These are phyloP conservation scores for Prunella himalayana DNA, from an alignment of 2,113 vertebrate species.

Conservation along the genomic window DNA sequence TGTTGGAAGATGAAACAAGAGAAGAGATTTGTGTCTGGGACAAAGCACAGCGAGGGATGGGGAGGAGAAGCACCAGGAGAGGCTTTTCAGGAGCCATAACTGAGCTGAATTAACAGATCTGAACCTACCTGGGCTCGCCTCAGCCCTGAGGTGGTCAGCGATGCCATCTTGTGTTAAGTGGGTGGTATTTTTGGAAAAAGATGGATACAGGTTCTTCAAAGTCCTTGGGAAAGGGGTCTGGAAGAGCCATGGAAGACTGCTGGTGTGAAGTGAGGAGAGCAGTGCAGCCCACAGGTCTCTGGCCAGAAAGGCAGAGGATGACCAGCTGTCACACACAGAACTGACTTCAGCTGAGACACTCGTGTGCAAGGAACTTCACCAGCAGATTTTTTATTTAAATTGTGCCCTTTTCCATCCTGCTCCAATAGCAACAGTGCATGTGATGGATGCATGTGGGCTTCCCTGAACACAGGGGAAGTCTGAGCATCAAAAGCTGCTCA, in stretches of 20 bases:
- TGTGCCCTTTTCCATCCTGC: not conserved
- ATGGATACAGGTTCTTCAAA: not conserved
- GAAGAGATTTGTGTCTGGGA: not conserved
- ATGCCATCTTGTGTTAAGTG: conserved; percentile 39
- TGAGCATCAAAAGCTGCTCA: not conserved
- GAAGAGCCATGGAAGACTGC: not conserved
- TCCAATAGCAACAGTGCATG: not conserved
- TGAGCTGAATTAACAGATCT: not conserved
- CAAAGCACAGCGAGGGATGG: not conserved
- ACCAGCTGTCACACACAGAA: not conserved
- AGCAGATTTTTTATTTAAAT: not conserved
- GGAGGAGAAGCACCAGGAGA: not conserved
- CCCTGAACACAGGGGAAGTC: not conserved
- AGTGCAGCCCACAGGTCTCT: not conserved
- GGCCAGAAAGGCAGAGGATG: not conserved
- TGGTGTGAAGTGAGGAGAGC: not conserved
- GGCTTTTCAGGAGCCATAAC: not conserved
- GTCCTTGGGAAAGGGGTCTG: not conserved
- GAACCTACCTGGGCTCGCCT: not conserved
- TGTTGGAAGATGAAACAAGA: not conserved
- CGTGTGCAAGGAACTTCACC: not conserved
- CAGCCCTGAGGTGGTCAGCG: not conserved
- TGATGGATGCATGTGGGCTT: not conserved
- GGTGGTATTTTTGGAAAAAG: not conserved
- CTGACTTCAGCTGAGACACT: not conserved